phyloP scores from a whole-genome alignment of 2,797 vertebrate species.

The Zenarchopterus dispar region DNA sequence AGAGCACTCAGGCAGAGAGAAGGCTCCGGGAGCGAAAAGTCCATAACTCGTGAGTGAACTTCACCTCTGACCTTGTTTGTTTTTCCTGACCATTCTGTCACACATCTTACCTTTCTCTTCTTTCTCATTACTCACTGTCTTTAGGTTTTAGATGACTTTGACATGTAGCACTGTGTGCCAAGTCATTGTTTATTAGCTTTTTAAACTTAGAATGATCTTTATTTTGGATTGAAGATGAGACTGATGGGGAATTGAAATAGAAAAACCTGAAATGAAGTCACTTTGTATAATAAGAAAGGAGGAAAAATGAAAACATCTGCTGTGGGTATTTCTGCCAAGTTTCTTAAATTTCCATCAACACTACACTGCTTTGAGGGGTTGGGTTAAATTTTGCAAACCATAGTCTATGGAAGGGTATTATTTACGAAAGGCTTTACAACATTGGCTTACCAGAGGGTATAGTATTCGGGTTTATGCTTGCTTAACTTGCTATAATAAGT shows the following conservation, averaged over 20 bases:
- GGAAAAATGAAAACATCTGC: conserved; percentile 36
- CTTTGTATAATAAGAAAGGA: conserved; percentile 14
- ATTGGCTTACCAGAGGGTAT: conserved; percentile 1
- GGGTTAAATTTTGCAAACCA: conserved; percentile 12
- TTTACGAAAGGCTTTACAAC: conserved; percentile 33
- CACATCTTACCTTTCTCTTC: too few species aligned
- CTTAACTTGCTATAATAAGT: conserved; percentile 16
- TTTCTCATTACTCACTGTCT: not conserved
- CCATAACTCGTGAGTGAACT: conserved; percentile 55
- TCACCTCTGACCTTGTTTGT: not conserved
- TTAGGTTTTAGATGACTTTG: not conserved
- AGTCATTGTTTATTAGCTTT: not conserved
- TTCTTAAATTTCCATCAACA: conserved; percentile 39
- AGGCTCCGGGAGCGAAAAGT: conserved; percentile 20
- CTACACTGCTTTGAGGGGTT: conserved; percentile 8
- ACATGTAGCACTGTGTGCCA: not conserved
- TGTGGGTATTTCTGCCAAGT: conserved; percentile 37
- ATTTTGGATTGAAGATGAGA: conserved; percentile 11
- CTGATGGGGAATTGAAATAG: not conserved
- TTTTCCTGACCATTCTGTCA: too few species aligned
- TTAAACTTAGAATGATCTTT: not conserved
- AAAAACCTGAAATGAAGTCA: conserved; percentile 31
- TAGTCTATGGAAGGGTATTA: conserved; percentile 4
- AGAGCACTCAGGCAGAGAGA: conserved; percentile 9
- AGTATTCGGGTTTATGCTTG: conserved; percentile 20